Evolutionary conservation across 64 coral and sea anemone genomes (phyloP), one percentile per base, ranked within the genome.

Genomic region (Montipora efflorescens): DNA sequence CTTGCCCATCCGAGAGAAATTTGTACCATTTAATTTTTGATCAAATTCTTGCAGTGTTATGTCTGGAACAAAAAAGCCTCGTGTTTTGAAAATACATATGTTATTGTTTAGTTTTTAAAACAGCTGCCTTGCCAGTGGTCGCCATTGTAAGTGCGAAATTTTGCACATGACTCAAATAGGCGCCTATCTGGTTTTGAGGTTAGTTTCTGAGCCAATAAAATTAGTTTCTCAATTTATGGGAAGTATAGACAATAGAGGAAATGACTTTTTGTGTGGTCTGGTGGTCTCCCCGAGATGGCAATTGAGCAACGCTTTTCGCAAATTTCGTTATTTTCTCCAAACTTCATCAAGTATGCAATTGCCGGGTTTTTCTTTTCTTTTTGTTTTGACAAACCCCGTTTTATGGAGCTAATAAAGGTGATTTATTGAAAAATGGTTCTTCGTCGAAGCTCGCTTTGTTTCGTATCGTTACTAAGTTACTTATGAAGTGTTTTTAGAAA

Each of bases 21-120:
- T 78, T 86, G 64, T 71, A 86, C 82, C 72, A 13, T 86, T 86
- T 86, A 48, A 50, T 71, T 86, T 86, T 47, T 15, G 62, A 72
- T 86, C 44, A 86, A 86, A 86, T 86, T 48, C 82, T 72, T 86
- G 66, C 18, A 86, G 82, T 86, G 8, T 64, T 64, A 70, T 14
- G 70, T 46, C 11, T 45, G 5, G n/a, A 71, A 86, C 82, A 86
- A 86, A 57, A 68, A 46, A 10, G 23, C 82, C 82, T 43, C 82
- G 82, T 86, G 82, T 45, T 67, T 70, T 86, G 45, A 72, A 67
- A 86, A 72, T 46, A 67, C 62, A 52, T 86, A 19, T 22, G 8
- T 71, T 71, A 67, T 86, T 86, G 62, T 86, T 86, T 71, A 71
- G 45, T 47, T 64, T 8, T 20, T 15, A 11, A 43, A 48, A 72